A percentile compares a stretch with the other conserved stretches of the same genome.
Evolutionary conservation across 2,888 invertebrate species (phyloP).

Genomic region (Zaprionus lineosus): DNA sequence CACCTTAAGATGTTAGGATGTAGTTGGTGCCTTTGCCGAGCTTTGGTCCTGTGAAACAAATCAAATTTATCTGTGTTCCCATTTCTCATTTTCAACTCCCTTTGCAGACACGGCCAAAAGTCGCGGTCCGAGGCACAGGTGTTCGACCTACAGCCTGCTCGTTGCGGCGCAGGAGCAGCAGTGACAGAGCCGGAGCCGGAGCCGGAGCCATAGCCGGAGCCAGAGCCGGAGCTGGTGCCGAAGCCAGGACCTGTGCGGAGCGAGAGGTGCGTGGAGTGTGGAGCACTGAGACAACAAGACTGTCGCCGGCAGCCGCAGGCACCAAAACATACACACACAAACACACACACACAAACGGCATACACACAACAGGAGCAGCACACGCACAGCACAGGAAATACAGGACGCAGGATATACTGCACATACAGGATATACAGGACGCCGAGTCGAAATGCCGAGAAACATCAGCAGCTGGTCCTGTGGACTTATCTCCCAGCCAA

Average conservation of each 20-base stretch:
- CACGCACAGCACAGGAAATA: background rate
- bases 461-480: constrained; percentile 30
- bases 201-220: too few species aligned
- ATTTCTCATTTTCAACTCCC: constrained; percentile 6
- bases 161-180: too few species aligned
- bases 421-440: background rate
- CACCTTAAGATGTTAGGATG: too few species aligned
- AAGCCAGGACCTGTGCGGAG: background rate
- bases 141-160: background rate
- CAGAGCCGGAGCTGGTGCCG: too few species aligned
- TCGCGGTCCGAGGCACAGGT: background rate
- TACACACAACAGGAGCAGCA: background rate
- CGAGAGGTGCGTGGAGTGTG: constrained; percentile 10
- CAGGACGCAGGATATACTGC: constrained; percentile 2
- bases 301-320: constrained; percentile 11
- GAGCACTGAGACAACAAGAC: constrained; percentile 19
- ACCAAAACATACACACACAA: background rate
- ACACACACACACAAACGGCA: background rate
- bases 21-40: constrained; percentile 6
- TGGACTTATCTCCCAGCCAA: constrained; percentile 27
- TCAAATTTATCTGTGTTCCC: constrained; percentile 17
- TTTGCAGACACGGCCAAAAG: background rate
- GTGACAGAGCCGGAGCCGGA: too few species aligned
- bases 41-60: constrained; percentile 11
- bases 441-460: constrained; percentile 37